phyloP scores from a whole-genome alignment of 2,113 vertebrate genomes.

The Lipophrys pholis region DNA sequence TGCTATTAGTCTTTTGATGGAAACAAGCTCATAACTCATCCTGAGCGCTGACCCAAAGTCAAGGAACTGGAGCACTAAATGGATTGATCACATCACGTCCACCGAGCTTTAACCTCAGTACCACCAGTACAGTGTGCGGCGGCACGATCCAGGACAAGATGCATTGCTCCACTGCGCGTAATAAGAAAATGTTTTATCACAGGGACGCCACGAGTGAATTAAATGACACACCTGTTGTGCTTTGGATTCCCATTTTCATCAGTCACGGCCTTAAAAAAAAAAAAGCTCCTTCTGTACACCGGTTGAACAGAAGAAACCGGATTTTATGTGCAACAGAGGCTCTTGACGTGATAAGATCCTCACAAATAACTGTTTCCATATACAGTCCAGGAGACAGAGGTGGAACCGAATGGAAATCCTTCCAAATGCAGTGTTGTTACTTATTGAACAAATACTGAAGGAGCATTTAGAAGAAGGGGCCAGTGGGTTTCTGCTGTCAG shows the following conservation, averaged over 20 bases:
- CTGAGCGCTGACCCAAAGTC: constrained; percentile 4
- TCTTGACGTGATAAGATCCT: constrained; percentile 31
- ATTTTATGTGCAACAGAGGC: not conserved
- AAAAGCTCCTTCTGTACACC: not conserved
- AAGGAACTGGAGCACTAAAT: constrained; percentile 6
- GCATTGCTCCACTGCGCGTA: not conserved
- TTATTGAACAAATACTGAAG: constrained; percentile 46
- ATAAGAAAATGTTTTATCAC: constrained; percentile 17
- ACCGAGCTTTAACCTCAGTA: constrained; percentile 6
- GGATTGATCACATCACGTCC: constrained; percentile 15
- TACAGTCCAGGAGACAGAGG: not conserved
- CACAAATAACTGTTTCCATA: constrained; percentile 1
- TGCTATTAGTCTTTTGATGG: not conserved
- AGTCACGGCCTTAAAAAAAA: not conserved
- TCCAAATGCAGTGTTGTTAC: constrained; percentile 43
- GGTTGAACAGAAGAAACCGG: not conserved
- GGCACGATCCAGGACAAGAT: not conserved
- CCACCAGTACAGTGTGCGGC: not conserved
- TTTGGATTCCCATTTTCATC: not conserved
- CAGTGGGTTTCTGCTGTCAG: constrained; percentile 54
- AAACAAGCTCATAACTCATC: not conserved
- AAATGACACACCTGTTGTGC: not conserved
- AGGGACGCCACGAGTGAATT: constrained; percentile 1
- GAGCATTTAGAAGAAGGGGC: constrained; percentile 29
- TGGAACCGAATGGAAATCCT: constrained; percentile 3